Evolutionary conservation across 2,797 vertebrate species (phyloP).

Genomic region (Leucoraja ocellata): DNA sequence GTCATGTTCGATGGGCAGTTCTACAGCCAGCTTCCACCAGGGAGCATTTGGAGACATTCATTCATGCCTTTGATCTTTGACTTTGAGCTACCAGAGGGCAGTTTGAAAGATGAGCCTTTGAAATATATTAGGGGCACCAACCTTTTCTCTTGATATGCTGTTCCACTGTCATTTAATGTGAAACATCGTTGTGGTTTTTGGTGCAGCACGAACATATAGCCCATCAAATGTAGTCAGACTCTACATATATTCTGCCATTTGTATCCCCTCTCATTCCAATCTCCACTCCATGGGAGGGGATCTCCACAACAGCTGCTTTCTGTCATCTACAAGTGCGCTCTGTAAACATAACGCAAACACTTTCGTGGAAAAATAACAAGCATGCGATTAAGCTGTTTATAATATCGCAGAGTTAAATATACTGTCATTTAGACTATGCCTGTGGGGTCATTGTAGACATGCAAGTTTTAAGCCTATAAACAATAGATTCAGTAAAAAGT

Average conservation of each 20-base stretch:
- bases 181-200: neutral
- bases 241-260: neutral
- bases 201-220: neutral
- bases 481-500: neutral
- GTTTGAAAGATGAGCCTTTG: neutral
- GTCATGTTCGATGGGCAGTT: neutral
- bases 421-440: neutral
- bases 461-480: neutral
- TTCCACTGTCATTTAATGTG: neutral
- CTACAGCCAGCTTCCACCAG: neutral
- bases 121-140: neutral
- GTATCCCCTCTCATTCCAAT: neutral
- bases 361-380: constrained; percentile 17
- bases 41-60: neutral
- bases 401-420: neutral
- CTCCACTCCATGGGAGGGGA: neutral
- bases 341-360: constrained; percentile 19
- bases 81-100: neutral
- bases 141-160: neutral
- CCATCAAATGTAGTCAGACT: neutral
- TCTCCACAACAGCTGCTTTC: constrained; percentile 19
- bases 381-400: constrained; percentile 24
- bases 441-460: neutral
- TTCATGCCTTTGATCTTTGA: neutral
- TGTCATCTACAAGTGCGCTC: constrained; percentile 24